Evolutionary conservation across 1,140 invertebrate species (phyloP).

Genomic region (Trachymyrmex septentrionalis): DNA sequence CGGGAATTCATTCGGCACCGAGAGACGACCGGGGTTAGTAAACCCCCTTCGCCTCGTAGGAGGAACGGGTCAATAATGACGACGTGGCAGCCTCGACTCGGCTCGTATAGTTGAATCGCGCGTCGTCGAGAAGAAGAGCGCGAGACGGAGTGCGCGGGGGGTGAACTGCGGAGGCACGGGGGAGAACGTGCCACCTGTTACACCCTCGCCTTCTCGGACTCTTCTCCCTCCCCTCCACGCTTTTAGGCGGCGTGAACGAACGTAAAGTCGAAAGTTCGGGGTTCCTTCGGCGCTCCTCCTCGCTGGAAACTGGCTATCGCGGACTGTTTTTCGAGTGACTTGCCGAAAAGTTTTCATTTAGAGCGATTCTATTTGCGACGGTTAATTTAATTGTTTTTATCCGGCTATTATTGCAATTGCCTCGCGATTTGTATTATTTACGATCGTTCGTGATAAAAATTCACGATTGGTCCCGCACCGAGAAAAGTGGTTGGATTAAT

Average conservation of each 20-base stretch:
- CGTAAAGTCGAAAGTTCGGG: slow-evolving; percentile 76
- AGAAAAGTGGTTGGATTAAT: no score
- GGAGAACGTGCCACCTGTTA: slow-evolving; percentile 80
- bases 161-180: slow-evolving; percentile 45
- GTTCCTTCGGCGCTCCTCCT: slow-evolving; percentile 59
- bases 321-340: slow-evolving; percentile 38
- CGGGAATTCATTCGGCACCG: slow-evolving; percentile 67
- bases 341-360: slow-evolving; percentile 59
- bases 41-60: slow-evolving; percentile 49
- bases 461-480: not conserved
- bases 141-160: not conserved
- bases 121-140: slow-evolving; percentile 64
- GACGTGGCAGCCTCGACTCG: slow-evolving; percentile 61
- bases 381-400: slow-evolving; percentile 48
- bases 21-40: slow-evolving; percentile 21
- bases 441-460: not conserved
- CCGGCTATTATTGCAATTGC: slow-evolving; percentile 36
- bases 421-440: not conserved
- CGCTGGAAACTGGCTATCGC: slow-evolving; percentile 47
- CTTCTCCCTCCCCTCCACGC: slow-evolving; percentile 11
- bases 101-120: slow-evolving; percentile 56
- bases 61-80: slow-evolving; percentile 76
- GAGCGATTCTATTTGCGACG: not conserved
- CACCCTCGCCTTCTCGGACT: slow-evolving; percentile 69
- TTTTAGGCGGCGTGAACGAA: slow-evolving; percentile 67